Conservation (phyloP, 2,888 invertebrate species). For the Eucera pruinosa region DNA sequence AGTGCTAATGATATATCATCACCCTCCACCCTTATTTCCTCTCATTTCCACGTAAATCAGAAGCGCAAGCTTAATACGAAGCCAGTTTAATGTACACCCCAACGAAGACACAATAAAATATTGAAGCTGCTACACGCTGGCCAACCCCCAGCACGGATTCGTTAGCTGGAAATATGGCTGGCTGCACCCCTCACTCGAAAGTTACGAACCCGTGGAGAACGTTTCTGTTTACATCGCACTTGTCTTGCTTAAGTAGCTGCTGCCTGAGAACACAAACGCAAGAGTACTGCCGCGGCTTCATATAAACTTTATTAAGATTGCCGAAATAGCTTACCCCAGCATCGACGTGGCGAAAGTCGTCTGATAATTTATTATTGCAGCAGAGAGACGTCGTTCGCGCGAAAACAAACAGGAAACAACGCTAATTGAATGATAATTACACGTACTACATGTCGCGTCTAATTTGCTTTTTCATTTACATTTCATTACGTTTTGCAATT, state of each 20-base stretch:
- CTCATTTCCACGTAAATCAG: not conserved
- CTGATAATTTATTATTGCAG: slow-evolving; percentile 36
- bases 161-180: slow-evolving; percentile 31
- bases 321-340: slow-evolving; percentile 25
- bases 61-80: slow-evolving; percentile 1
- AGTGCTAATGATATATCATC: not conserved
- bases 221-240: slow-evolving; percentile 54
- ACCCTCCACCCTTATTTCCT: not conserved
- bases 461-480: not conserved
- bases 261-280: slow-evolving; percentile 22
- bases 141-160: slow-evolving; percentile 8
- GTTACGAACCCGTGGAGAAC: slow-evolving; percentile 28
- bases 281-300: not conserved
- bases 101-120: slow-evolving; percentile 23
- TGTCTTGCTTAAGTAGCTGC: slow-evolving; percentile 52
- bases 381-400: not conserved
- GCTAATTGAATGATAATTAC: slow-evolving; percentile 32
- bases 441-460: not conserved
- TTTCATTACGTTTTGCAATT: not conserved
- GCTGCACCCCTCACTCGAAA: slow-evolving; percentile 12
- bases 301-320: slow-evolving; percentile 51
- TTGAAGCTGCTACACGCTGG: not conserved
- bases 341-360: slow-evolving; percentile 18
- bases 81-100: slow-evolving; percentile 3
- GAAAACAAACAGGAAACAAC: slow-evolving; percentile 6